Conservation (phyloP, 2,113 vertebrate species). For the Leptosomus discolor region DNA sequence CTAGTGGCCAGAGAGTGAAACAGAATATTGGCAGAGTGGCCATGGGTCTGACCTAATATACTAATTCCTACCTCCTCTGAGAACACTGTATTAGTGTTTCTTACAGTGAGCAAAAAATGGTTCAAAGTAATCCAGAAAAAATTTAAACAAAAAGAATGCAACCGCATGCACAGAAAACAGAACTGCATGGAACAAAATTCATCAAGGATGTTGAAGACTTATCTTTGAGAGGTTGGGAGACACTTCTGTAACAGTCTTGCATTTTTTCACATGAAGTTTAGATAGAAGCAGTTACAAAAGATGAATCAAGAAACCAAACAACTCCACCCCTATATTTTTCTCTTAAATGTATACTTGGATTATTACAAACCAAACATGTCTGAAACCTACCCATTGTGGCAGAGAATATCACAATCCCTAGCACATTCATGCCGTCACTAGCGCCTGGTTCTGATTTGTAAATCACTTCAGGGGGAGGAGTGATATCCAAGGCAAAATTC, state of each 20-base stretch:
- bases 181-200: neutral
- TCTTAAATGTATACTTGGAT: neutral
- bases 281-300: neutral
- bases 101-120: neutral
- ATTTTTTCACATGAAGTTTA: neutral
- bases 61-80: neutral
- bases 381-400: slow-evolving; percentile 91
- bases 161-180: neutral
- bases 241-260: neutral
- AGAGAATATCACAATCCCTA: slow-evolving; percentile 98
- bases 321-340: neutral
- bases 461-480: slow-evolving; percentile 88
- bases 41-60: neutral
- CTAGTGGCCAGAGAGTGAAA: neutral
- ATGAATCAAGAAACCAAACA: neutral
- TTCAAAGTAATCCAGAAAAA: neutral
- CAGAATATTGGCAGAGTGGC: neutral
- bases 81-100: neutral
- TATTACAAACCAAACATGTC: neutral
- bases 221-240: neutral
- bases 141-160: neutral
- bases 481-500: slow-evolving; percentile 93
- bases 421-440: slow-evolving; percentile 96
- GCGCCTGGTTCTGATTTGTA: slow-evolving; percentile 91
- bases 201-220: neutral